These are phyloP conservation scores for Anoura caudifer DNA, from an alignment of 2,113 vertebrate genomes.

Conservation along the genomic window DNA sequence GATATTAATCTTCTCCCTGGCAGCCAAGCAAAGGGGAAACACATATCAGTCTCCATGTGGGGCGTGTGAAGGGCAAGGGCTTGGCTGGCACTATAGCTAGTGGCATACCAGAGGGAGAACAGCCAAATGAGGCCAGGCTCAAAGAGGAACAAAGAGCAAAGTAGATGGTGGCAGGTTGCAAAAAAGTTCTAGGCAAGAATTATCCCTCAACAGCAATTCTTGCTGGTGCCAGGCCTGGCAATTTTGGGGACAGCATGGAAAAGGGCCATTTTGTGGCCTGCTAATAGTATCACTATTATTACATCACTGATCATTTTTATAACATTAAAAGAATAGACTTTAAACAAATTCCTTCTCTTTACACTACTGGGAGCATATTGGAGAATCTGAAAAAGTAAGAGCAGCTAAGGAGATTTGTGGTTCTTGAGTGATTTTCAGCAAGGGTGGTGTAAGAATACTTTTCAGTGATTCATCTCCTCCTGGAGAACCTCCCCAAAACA, in stretches of 20 bases:
- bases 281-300: constrained; percentile 20
- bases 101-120: constrained; percentile 61
- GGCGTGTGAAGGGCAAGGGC: constrained; percentile 54
- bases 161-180: constrained; percentile 54
- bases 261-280: constrained; percentile 4
- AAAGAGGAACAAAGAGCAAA: constrained; percentile 68
- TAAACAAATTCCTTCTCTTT: not conserved
- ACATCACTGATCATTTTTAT: not conserved
- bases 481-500: not conserved
- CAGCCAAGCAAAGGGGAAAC: constrained; percentile 38
- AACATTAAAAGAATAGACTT: not conserved
- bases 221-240: constrained; percentile 35
- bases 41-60: not conserved
- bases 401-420: not conserved
- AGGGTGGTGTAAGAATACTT: not conserved
- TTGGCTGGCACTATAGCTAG: constrained; percentile 51
- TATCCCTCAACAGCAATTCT: constrained; percentile 38
- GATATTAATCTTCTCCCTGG: constrained; percentile 57
- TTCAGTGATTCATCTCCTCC: not conserved
- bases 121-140: constrained; percentile 54
- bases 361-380: not conserved
- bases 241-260: constrained; percentile 1
- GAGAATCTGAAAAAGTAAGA: not conserved
- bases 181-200: constrained; percentile 66
- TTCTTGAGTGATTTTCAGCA: constrained; percentile 1